Evolutionary conservation across 35 echinoderm and acorn worm genomes (phyloP).

Genomic region (Eucidaris tribuloides): DNA sequence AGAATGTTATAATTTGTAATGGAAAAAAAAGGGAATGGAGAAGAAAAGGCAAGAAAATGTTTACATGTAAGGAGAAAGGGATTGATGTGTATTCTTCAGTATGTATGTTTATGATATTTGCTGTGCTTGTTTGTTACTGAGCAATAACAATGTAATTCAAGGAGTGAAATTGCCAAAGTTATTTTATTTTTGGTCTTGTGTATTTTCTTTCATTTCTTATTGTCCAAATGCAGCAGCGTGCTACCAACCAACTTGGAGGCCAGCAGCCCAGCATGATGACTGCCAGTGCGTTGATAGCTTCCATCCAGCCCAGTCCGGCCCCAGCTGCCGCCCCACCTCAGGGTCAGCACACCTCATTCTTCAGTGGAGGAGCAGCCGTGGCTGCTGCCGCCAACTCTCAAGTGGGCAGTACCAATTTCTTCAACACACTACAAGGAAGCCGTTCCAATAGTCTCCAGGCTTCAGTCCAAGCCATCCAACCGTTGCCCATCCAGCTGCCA

Average conservation of each 20-base stretch:
- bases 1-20: too few species aligned
- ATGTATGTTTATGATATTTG: too few species aligned
- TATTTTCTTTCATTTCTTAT: neutral
- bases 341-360: slow-evolving; percentile 71
- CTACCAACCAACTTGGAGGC: slow-evolving; percentile 53
- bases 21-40: too few species aligned
- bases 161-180: too few species aligned
- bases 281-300: slow-evolving; percentile 31
- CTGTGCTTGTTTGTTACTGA: too few species aligned
- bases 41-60: too few species aligned
- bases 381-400: slow-evolving; percentile 14
- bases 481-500: slow-evolving; percentile 21
- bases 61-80: too few species aligned
- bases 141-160: too few species aligned
- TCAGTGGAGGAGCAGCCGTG: slow-evolving; percentile 29
- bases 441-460: slow-evolving; percentile 25
- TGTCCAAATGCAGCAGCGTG: slow-evolving; percentile 35
- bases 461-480: slow-evolving; percentile 15
- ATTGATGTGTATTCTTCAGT: too few species aligned
- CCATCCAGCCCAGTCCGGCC: slow-evolving; percentile 9
- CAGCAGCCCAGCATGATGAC: slow-evolving; percentile 50
- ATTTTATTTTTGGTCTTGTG: too few species aligned
- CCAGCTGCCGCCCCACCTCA: slow-evolving; percentile 36
- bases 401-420: slow-evolving; percentile 54
- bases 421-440: slow-evolving; percentile 41